Conservation (phyloP, 1,140 invertebrate genomes). For the Contarinia nasturtii region DNA sequence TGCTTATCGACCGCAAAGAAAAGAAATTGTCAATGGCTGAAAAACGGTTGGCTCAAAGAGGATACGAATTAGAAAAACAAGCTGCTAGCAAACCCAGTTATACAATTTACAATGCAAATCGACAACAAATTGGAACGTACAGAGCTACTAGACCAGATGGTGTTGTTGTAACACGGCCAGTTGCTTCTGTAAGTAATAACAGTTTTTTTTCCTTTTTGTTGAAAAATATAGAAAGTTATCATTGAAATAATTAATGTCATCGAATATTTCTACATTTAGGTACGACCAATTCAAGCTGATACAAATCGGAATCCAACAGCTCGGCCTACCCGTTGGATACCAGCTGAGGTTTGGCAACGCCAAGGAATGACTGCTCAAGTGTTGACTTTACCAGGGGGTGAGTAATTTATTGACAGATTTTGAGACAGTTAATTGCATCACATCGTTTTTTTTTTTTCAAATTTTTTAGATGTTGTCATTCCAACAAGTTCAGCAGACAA, state of each 20-base stretch:
- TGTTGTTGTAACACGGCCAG: constrained; percentile 30
- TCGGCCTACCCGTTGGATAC: constrained; percentile 47
- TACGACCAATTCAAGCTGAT: constrained; percentile 25
- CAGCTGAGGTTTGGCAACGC: constrained; percentile 69
- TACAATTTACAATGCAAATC: neutral
- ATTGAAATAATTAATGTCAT: neutral
- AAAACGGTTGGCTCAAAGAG: constrained; percentile 78
- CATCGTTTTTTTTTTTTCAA: neutral
- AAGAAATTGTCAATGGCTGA: constrained; percentile 88
- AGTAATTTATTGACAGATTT: constrained; percentile 5
- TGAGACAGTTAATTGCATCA: neutral
- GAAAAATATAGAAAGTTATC: neutral
- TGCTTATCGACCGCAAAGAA: constrained; percentile 89
- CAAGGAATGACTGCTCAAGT: constrained; percentile 90
- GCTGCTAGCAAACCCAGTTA: constrained; percentile 39
- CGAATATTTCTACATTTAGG: neutral
- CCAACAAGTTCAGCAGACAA: constrained; percentile 78
- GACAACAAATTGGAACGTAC: neutral
- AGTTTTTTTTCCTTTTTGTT: constrained; percentile 3
- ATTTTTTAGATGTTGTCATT: constrained; percentile 64
- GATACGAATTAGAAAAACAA: constrained; percentile 88
- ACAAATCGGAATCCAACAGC: constrained; percentile 23
- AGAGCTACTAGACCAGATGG: constrained; percentile 25
- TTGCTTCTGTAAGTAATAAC: constrained; percentile 29
- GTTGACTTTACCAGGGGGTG: constrained; percentile 72